Evolutionary conservation across 2,113 vertebrate species (phyloP).

Genomic region (Boleophthalmus pectinirostris): DNA sequence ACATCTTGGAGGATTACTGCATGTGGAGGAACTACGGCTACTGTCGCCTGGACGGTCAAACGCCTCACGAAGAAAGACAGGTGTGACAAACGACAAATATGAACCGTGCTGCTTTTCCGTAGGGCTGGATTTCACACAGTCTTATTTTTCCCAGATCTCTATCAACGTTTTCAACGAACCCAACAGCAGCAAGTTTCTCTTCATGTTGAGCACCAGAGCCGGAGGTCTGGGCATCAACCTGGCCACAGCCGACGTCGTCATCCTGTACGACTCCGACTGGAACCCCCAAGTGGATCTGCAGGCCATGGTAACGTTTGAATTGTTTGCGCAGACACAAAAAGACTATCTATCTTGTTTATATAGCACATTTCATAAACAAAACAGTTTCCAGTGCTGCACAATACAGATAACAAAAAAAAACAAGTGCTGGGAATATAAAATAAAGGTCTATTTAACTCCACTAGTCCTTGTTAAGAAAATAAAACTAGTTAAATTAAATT

Average conservation of each 20-base stretch:
- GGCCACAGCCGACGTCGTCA: conserved; percentile 97
- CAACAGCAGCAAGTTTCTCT: conserved; percentile 93
- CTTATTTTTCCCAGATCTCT: conserved; percentile 79
- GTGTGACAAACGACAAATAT: conserved; percentile 56
- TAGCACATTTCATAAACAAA: too few relatives aligned
- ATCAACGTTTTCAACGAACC: conserved; percentile 93
- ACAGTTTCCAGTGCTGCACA: too few relatives aligned
- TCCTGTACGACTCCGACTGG: conserved; percentile 98
- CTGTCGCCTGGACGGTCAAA: conserved; percentile 95
- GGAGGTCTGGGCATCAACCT: conserved; percentile 97
- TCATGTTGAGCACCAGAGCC: conserved; percentile 97
- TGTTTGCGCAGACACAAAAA: too few relatives aligned
- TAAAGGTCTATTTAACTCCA: too few relatives aligned
- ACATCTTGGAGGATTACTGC: conserved; percentile 98
- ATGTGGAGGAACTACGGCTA: conserved; percentile 98
- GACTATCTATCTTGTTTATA: too few relatives aligned
- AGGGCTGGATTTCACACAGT: neutral
- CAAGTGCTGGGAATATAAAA: too few relatives aligned
- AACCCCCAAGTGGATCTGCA: conserved; percentile 99
- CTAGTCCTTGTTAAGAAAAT: too few relatives aligned
- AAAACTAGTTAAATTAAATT: too few relatives aligned
- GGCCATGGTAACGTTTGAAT: conserved; percentile 93
- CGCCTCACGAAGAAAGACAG: conserved; percentile 96
- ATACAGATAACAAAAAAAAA: too few relatives aligned
- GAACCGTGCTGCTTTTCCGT: neutral